Base-by-base conservation (phyloP, 2,888 invertebrate genomes). In the Drosophila meridionalis region DNA sequence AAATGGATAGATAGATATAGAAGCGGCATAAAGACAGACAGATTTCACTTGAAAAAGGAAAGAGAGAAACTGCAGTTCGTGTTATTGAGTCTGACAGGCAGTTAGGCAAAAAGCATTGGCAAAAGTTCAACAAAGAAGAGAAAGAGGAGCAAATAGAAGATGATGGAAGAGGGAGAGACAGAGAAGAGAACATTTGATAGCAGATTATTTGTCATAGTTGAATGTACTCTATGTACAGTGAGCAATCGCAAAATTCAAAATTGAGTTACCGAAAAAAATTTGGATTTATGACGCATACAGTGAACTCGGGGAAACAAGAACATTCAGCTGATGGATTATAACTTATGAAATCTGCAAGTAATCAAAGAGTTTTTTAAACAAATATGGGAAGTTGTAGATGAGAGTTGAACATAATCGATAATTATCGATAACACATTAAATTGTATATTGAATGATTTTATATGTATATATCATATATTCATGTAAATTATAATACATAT, bases 51-150 rank as follows among this genome's bases (percentile, higher is more conserved):
- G 36, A 8, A 40, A 30, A 64, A n/a, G n/a, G 20, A n/a, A 52
- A 45, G 20, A 43, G 55, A 43, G 60, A 32, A 38, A 45, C 20
- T 53, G 60, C 62, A 65, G 66, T 65, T 88, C 52, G 12, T 55
- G 70, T 75, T 72, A 75, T 86, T 80, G 68, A 69, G 63, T 62
- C 48, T 88, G 83, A 80, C 89, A 86, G 85, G 43, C 66, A 32
- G 30, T 40, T 78, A 4, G 28, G 40, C 50, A 38, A 36, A 58
- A 47, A 11, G 45, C 36, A 36, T 32, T 40, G 60, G 48, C 8
- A 50, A 67, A 57, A 63, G 63, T 70, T 62, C 57, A 52, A 55
- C 48, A 45, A 47, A 36, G 45, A 3, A 30, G n/a, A 30, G 4
- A 53, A 11, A 36, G 34, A 32, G 9, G 14, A 3, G 3, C 20